Percentiles rank a stretch among this genome's conserved stretches.
phyloP scores from a whole-genome alignment of 2,888 invertebrate species.

The Luperina testacea region DNA sequence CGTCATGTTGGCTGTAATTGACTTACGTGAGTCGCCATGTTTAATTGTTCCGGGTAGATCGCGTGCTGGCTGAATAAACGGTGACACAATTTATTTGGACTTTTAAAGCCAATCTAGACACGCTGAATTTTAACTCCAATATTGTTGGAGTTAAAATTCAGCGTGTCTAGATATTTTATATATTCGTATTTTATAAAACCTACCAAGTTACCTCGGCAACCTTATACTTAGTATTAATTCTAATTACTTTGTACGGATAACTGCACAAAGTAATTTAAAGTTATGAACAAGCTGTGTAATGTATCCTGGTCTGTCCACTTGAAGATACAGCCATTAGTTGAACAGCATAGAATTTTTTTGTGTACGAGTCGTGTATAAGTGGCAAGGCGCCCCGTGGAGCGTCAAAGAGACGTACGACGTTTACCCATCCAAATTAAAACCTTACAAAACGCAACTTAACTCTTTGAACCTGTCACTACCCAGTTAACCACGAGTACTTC shows the following conservation, averaged over 20 bases:
- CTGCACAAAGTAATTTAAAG: background rate
- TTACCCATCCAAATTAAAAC: background rate
- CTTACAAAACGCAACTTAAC: background rate
- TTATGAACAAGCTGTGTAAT: no score
- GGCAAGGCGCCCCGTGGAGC: no score
- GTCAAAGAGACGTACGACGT: background rate
- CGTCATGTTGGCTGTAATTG: slow-evolving; percentile 28
- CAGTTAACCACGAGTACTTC: background rate
- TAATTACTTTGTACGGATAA: background rate
- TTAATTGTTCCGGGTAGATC: slow-evolving; percentile 39
- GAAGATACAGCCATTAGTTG: no score
- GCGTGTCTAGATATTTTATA: no score
- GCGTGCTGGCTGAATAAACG: slow-evolving; percentile 21
- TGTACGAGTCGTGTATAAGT: no score
- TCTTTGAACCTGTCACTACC: background rate
- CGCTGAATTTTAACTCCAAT: no score
- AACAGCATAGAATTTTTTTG: no score
- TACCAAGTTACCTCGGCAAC: background rate
- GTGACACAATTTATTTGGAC: slow-evolving; percentile 9
- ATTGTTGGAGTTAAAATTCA: background rate
- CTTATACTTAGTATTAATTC: background rate
- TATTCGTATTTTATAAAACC: background rate
- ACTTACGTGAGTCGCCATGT: slow-evolving; percentile 25
- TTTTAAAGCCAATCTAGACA: slow-evolving; percentile 12
- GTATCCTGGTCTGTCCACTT: no score